Base-by-base conservation (phyloP, 2,888 invertebrate genomes). In the Patella caerulea region DNA sequence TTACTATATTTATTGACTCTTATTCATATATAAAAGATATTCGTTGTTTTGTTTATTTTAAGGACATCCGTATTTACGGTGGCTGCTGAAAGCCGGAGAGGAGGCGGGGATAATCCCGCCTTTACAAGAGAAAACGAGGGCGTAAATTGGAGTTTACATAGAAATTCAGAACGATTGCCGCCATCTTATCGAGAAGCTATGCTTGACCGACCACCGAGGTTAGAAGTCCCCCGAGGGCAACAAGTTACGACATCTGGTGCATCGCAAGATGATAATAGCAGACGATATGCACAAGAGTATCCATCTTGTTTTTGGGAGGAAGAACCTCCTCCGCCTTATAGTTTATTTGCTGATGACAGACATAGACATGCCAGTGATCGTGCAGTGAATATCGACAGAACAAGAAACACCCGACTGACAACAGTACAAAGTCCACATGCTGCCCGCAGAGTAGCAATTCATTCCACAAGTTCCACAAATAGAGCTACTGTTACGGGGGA, bases 301-400 rank as follows among this genome's bases (percentile, higher is more conserved):
- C 80, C 80, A 4, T 77, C 80, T 24, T 80, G 80, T 69, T 80
- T 76, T 71, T 80, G 80, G 80, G 80, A 80, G 55, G 80, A 80
- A 76, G 80, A 78, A n/a, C 80, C 80, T 15, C 80, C 80, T 2
- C 80, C 80, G 34, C 80, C 80, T 55, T 80, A 80, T 53, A 73
- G 76, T 19, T 55, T 75, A 11, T 53, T 75, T 34, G 75, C 71
- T n/a, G 75, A 71, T 17, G 75, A 70, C n/a, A 24, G 74, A 74
- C 74, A 59, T 29, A 71, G 24, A 4, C 19, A 24, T 14, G 19
- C 65, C 19, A 65, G 65, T 19, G 24, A 65, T 24, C 65, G 65
- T 24, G 24, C 24, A 24, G 24, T 65, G 11, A 65, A 24, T 24
- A 24, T 65, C 19, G 65, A 65, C 11, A 65, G 65, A 14, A 65